These are phyloP conservation scores for Tachysurus fulvidraco DNA, from an alignment of 2,113 vertebrate species.

Conservation along the genomic window DNA sequence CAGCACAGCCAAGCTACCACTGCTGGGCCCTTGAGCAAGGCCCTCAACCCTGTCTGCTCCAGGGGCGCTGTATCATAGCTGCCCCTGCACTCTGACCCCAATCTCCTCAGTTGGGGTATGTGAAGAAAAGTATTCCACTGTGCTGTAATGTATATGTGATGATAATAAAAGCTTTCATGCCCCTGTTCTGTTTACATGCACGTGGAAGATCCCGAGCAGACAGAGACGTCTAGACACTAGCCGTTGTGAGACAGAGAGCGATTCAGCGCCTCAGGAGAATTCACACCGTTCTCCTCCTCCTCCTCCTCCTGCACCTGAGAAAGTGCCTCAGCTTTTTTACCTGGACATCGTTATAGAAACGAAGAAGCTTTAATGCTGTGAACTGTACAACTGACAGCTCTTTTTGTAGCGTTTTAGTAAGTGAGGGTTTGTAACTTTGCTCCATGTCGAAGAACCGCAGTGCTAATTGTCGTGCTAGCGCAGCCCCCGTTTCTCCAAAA, in stretches of 20 bases:
- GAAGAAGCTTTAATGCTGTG: not conserved
- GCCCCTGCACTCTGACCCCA: no score
- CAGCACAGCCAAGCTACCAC: no score
- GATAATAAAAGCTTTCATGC: no score
- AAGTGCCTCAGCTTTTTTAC: conserved; percentile 17
- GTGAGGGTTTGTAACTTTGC: not conserved
- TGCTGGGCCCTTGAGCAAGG: no score
- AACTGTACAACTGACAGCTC: not conserved
- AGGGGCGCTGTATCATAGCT: no score
- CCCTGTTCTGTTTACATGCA: not conserved
- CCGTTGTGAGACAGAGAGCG: not conserved
- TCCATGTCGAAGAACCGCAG: not conserved
- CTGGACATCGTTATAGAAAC: conserved; percentile 45
- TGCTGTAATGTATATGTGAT: no score
- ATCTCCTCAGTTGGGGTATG: no score
- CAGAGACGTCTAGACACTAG: not conserved
- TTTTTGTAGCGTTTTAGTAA: not conserved
- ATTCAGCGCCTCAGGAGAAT: conserved; percentile 15
- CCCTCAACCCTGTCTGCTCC: no score
- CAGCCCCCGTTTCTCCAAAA: not conserved
- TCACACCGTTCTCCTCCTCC: conserved; percentile 8
- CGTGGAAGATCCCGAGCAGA: not conserved
- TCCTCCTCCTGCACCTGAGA: not conserved
- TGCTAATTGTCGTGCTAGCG: conserved; percentile 5
- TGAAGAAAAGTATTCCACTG: no score